Evolutionary conservation across 2,113 vertebrate species (phyloP).

Genomic region (Muntiacus muntjak): DNA sequence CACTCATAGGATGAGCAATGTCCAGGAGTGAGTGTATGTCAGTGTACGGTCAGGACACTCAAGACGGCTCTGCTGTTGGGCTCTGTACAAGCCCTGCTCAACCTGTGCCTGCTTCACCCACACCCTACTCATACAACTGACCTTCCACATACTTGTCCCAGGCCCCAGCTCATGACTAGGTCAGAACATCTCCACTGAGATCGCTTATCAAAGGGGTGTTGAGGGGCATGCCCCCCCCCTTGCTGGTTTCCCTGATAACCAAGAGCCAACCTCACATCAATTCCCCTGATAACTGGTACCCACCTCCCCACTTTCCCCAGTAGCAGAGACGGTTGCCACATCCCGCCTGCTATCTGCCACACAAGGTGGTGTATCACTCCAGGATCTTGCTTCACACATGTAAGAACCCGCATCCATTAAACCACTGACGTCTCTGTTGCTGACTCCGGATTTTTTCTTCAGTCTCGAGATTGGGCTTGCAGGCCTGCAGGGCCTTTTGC

Average conservation of each 20-base stretch:
- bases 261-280: background rate
- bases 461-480: background rate
- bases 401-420: background rate
- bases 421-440: background rate
- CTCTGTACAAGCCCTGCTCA: background rate
- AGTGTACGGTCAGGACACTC: background rate
- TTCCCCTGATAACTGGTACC: background rate
- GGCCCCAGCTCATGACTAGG: background rate
- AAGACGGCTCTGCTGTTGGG: background rate
- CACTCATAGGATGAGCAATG: background rate
- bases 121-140: background rate
- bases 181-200: background rate
- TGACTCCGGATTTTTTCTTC: background rate
- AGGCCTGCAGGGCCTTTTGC: background rate
- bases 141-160: background rate
- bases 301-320: background rate
- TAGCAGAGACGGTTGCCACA: background rate
- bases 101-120: background rate
- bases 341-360: background rate
- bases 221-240: background rate
- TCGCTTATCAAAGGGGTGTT: background rate
- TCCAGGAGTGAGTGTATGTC: background rate
- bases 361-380: background rate
- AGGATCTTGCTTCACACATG: background rate
- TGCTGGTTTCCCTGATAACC: background rate